A percentile compares a stretch with the other conserved stretches of the same genome.
Evolutionary conservation across 2,888 invertebrate genomes (phyloP).

Genomic region (Lasioglossum malachurum): DNA sequence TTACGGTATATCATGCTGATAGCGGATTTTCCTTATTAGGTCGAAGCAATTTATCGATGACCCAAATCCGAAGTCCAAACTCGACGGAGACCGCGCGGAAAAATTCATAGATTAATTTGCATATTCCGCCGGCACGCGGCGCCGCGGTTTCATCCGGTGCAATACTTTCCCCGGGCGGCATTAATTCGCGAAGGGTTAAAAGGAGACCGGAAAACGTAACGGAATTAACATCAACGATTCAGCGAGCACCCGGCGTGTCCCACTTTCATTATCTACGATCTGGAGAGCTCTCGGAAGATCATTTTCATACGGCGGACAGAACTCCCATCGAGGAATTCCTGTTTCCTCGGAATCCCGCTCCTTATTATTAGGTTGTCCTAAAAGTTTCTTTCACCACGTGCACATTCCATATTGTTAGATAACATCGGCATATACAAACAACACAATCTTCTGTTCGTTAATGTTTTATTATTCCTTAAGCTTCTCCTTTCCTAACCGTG

Average conservation of each 20-base stretch:
- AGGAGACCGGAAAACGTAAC: conserved; percentile 21
- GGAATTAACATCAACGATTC: conserved; percentile 54
- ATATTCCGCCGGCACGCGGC: conserved; percentile 18
- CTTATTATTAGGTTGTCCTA: too few relatives aligned
- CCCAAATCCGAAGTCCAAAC: background rate
- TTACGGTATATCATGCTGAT: background rate
- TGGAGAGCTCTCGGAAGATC: conserved; percentile 37
- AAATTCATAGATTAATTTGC: conserved; percentile 35
- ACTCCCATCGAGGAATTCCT: conserved; percentile 37
- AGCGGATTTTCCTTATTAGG: background rate
- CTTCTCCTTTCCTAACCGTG: too few relatives aligned
- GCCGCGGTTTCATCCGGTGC: conserved; percentile 9
- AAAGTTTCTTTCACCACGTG: too few relatives aligned
- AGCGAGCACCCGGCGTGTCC: conserved; percentile 28
- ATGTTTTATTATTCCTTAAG: too few relatives aligned
- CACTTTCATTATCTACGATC: conserved; percentile 55
- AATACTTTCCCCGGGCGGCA: conserved; percentile 11
- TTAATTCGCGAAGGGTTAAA: background rate
- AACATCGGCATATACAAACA: too few relatives aligned
- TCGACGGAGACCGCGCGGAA: background rate
- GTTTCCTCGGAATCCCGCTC: conserved; percentile 12
- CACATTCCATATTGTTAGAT: too few relatives aligned
- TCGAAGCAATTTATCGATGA: conserved; percentile 12
- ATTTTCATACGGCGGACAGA: conserved; percentile 40
- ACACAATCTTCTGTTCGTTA: too few relatives aligned